Percentiles rank a stretch among this genome's conserved stretches.
phyloP scores from a whole-genome alignment of 2,888 invertebrate species.

The Dione vanillae region DNA sequence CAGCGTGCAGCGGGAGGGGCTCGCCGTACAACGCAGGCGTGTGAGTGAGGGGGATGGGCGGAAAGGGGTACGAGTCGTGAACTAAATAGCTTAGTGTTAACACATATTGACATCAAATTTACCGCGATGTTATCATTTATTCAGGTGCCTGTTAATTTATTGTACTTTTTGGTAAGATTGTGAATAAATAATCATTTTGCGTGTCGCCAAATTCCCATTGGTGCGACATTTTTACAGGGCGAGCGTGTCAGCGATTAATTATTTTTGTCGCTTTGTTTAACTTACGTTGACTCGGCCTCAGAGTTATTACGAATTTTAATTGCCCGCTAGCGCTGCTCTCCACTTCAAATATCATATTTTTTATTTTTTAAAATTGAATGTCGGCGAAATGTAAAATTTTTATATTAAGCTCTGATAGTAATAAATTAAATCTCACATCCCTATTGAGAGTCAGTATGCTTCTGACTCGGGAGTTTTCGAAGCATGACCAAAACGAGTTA shows the following conservation, averaged over 20 bases:
- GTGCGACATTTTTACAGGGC: conserved; percentile 56
- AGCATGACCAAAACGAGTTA: no score
- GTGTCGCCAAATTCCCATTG: conserved; percentile 53
- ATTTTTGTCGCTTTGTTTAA: conserved; percentile 76
- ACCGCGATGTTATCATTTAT: conserved; percentile 84
- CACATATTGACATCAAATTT: conserved; percentile 85
- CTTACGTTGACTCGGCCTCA: conserved; percentile 73
- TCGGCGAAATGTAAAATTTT: conserved; percentile 16
- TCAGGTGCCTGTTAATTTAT: conserved; percentile 78
- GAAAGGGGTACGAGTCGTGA: conserved; percentile 78
- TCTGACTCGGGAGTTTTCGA: no score
- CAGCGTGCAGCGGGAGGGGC: conserved; percentile 49
- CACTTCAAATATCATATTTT: conserved; percentile 59
- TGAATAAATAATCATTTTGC: conserved; percentile 58
- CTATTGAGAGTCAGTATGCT: no score
- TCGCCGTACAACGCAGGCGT: conserved; percentile 57
- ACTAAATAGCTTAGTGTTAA: conserved; percentile 85
- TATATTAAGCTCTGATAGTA: background rate
- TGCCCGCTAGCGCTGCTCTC: conserved; percentile 61
- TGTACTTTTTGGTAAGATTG: conserved; percentile 70
- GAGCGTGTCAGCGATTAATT: conserved; percentile 72
- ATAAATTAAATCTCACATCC: background rate
- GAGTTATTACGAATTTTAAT: conserved; percentile 78
- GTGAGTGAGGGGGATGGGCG: conserved; percentile 60
- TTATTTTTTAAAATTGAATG: conserved; percentile 49